phyloP scores from a whole-genome alignment of 2,797 vertebrate species.

The Lepilemur septentrionalis region DNA sequence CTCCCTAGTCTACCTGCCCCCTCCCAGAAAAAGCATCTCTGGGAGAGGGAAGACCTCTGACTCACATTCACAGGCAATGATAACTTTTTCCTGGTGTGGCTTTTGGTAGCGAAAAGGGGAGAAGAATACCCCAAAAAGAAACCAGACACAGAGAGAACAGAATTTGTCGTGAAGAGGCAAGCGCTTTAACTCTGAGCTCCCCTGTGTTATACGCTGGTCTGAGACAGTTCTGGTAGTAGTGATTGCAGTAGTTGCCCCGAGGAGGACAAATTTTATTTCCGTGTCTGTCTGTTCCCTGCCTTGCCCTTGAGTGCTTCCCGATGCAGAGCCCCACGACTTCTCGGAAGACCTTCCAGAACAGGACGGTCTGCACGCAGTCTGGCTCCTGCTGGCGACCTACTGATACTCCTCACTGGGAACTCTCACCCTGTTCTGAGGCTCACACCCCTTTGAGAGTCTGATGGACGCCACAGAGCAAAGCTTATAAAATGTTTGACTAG shows the following conservation, averaged over 20 bases:
- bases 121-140: not conserved
- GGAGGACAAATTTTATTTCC: not conserved
- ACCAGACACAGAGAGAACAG: not conserved
- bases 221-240: not conserved
- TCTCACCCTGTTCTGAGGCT: no score
- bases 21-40: not conserved
- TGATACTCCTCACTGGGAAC: not conserved
- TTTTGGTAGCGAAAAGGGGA: not conserved
- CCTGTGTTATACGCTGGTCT: not conserved
- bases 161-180: not conserved
- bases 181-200: not conserved
- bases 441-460: not conserved
- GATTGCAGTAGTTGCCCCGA: not conserved
- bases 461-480: not conserved
- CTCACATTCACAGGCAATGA: not conserved
- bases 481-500: not conserved
- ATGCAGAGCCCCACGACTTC: not conserved
- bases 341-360: not conserved
- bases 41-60: not conserved
- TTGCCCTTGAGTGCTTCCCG: not conserved
- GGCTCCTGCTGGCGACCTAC: not conserved
- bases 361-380: not conserved
- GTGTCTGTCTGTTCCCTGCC: accelerated
- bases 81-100: not conserved
- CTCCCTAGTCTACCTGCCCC: no score